Evolutionary conservation across 2,113 vertebrate species (phyloP).

Genomic region (Sitta europaea): DNA sequence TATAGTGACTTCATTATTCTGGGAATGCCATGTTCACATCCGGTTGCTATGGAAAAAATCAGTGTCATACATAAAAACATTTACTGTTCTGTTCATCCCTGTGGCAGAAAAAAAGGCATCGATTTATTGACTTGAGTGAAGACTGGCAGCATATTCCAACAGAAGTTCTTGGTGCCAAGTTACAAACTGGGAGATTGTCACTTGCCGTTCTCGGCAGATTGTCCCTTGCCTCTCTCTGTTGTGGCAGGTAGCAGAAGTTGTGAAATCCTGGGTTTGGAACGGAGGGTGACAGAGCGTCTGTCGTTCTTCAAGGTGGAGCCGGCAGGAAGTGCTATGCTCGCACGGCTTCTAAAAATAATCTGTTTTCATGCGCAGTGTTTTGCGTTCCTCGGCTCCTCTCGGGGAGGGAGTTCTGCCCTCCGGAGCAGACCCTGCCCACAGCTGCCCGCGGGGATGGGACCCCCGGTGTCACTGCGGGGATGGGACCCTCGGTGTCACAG

Average conservation of each 20-base stretch:
- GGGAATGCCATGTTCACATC: conserved; percentile 21
- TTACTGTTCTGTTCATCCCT: neutral
- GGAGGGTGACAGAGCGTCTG: neutral
- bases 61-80: conserved; percentile 32
- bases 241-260: conserved; percentile 41
- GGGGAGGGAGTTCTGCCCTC: fast-evolving
- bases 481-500: neutral
- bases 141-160: neutral
- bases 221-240: neutral
- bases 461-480: neutral
- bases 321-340: conserved; percentile 56
- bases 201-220: neutral
- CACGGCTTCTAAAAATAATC: conserved; percentile 49
- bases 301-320: conserved; percentile 48
- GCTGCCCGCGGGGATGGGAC: neutral
- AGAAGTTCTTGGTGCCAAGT: neutral
- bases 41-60: conserved; percentile 34
- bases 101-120: neutral
- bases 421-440: fast-evolving
- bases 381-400: neutral
- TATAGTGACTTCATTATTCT: neutral
- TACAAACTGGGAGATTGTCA: neutral
- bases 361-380: neutral
- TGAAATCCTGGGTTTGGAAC: neutral
- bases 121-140: neutral